Conservation (phyloP, 1,140 invertebrate genomes). For the Himalopsyche phryganea region DNA sequence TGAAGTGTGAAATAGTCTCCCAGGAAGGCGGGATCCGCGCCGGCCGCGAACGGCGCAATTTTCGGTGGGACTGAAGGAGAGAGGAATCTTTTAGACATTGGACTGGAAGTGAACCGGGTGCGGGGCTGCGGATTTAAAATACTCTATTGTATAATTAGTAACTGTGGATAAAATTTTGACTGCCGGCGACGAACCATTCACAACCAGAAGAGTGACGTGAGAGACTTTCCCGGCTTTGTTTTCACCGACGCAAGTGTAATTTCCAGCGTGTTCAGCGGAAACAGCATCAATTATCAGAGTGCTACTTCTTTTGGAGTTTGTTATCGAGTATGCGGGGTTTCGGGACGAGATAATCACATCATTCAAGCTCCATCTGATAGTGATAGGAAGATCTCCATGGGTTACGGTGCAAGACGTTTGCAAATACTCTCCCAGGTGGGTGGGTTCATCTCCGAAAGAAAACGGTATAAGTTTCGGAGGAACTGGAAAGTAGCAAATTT, state of each 20-base stretch:
- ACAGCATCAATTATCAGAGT: conserved; percentile 71
- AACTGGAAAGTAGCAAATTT: conserved; percentile 40
- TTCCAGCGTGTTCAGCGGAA: conserved; percentile 67
- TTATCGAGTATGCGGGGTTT: conserved; percentile 58
- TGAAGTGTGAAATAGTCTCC: conserved; percentile 52
- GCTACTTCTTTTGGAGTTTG: conserved; percentile 66
- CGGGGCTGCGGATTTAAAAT: not conserved
- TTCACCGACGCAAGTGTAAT: conserved; percentile 76
- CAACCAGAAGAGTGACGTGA: conserved; percentile 61
- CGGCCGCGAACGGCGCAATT: conserved; percentile 63
- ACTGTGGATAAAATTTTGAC: too few species aligned
- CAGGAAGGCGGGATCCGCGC: conserved; percentile 52
- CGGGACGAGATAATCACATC: conserved; percentile 57
- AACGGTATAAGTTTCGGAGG: conserved; percentile 61
- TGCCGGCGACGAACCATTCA: conserved; percentile 61
- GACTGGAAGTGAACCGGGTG: too few species aligned
- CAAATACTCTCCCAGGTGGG: conserved; percentile 68
- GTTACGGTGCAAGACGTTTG: conserved; percentile 79
- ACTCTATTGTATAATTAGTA: not conserved
- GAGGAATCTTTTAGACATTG: conserved; percentile 9
- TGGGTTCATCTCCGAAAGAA: conserved; percentile 61
- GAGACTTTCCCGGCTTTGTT: conserved; percentile 67
- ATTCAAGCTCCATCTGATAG: conserved; percentile 71
- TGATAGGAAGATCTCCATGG: conserved; percentile 79
- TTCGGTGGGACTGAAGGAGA: conserved; percentile 58